Conservation (phyloP, 2,113 vertebrate species). For the Alouatta palliata region DNA sequence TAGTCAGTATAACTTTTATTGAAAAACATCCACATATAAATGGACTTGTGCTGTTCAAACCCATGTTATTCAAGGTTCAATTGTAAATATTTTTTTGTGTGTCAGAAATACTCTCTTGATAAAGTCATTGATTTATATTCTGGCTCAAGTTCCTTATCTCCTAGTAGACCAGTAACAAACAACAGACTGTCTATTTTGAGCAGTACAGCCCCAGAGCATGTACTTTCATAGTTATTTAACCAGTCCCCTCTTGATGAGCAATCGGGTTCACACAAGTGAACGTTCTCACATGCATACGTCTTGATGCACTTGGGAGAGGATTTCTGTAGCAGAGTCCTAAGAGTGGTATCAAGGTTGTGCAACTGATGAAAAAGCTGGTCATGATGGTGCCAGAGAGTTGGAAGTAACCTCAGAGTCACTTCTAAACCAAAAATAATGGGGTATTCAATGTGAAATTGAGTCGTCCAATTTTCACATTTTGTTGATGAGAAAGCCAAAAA, state of each 20-base stretch:
- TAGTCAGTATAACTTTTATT: not conserved
- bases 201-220: not conserved
- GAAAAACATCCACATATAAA: not conserved
- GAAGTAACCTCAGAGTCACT: not conserved
- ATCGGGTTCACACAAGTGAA: not conserved
- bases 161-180: not conserved
- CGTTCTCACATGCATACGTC: not conserved
- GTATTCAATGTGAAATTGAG: not conserved
- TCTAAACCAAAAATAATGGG: no score
- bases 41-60: not conserved
- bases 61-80: not conserved
- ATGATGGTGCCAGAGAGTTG: not conserved
- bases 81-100: not conserved
- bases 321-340: not conserved
- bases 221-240: not conserved
- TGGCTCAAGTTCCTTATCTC: not conserved
- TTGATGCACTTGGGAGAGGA: not conserved
- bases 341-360: not conserved
- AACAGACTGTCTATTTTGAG: not conserved
- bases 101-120: constrained; percentile 10
- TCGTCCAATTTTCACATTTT: not conserved
- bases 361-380: not conserved
- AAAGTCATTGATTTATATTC: not conserved
- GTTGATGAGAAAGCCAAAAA: constrained; percentile 23
- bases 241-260: not conserved